Conservation (phyloP, 1,140 invertebrate genomes). For the Epicauta chinensis region DNA sequence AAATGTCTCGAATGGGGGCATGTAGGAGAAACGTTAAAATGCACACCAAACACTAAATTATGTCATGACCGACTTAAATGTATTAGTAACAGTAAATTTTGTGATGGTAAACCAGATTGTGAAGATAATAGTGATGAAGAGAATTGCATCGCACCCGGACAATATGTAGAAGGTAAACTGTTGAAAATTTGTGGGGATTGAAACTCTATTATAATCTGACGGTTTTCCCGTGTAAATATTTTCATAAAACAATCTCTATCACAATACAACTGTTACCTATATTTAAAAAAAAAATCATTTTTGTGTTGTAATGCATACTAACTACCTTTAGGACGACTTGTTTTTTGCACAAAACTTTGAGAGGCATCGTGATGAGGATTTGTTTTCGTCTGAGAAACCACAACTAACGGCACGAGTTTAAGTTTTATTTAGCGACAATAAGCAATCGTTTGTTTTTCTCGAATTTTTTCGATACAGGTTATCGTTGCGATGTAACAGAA, state of each 20-base stretch:
- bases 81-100: slow-evolving; percentile 24
- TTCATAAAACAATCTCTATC: slow-evolving; percentile 4
- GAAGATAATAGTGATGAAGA: slow-evolving; percentile 30
- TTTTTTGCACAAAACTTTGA: neutral
- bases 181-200: slow-evolving; percentile 1
- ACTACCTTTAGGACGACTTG: too few species aligned
- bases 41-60: slow-evolving; percentile 19
- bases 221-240: slow-evolving; percentile 4
- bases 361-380: neutral
- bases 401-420: slow-evolving; percentile 19
- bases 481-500: slow-evolving; percentile 45
- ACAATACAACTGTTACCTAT: slow-evolving; percentile 4
- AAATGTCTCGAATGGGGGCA: slow-evolving; percentile 1
- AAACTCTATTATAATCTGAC: neutral
- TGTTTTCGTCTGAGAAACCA: neutral
- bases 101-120: slow-evolving; percentile 31
- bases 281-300: too few species aligned
- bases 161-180: neutral
- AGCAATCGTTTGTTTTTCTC: neutral
- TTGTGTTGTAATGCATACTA: too few species aligned
- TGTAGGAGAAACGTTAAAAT: slow-evolving; percentile 14
- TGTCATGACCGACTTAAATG: slow-evolving; percentile 27
- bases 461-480: slow-evolving; percentile 5
- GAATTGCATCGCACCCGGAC: slow-evolving; percentile 4
- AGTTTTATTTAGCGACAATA: neutral